Evolutionary conservation across 2,113 vertebrate species (phyloP).

Genomic region (Theristicus caerulescens): DNA sequence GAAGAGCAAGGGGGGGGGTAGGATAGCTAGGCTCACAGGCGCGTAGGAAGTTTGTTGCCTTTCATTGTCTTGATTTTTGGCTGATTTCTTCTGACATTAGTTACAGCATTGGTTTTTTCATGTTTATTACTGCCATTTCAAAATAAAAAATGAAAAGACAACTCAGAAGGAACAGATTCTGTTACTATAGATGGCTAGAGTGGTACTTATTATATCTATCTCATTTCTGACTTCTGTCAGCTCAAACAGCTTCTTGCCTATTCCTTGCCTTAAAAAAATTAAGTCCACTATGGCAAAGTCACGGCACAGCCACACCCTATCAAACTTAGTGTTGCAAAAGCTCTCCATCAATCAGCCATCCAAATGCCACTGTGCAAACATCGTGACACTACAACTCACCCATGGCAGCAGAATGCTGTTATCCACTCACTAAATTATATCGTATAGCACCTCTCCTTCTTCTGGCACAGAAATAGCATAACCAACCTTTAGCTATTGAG

Average conservation of each 20-base stretch:
- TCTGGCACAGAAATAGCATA: neutral
- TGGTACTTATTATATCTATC: neutral
- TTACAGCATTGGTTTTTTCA: neutral
- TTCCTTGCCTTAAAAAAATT: neutral
- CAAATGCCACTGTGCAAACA: neutral
- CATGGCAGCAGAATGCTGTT: neutral
- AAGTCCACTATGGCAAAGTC: neutral
- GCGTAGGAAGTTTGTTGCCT: neutral
- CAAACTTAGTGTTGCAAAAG: neutral
- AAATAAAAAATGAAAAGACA: constrained; percentile 6
- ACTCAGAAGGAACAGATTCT: neutral
- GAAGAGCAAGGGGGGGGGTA: neutral
- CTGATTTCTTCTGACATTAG: neutral
- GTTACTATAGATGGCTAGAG: constrained; percentile 11
- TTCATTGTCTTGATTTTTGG: neutral
- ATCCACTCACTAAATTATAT: neutral
- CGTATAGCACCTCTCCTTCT: neutral
- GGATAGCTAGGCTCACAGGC: neutral
- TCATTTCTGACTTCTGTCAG: constrained; percentile 11
- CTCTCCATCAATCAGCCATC: neutral
- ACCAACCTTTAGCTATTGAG: neutral
- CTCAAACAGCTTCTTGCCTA: neutral
- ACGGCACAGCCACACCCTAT: neutral
- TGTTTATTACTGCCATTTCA: constrained; percentile 7
- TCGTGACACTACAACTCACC: neutral